Conservation (phyloP, 2,113 vertebrate species). For the Hepsetus odoe region DNA sequence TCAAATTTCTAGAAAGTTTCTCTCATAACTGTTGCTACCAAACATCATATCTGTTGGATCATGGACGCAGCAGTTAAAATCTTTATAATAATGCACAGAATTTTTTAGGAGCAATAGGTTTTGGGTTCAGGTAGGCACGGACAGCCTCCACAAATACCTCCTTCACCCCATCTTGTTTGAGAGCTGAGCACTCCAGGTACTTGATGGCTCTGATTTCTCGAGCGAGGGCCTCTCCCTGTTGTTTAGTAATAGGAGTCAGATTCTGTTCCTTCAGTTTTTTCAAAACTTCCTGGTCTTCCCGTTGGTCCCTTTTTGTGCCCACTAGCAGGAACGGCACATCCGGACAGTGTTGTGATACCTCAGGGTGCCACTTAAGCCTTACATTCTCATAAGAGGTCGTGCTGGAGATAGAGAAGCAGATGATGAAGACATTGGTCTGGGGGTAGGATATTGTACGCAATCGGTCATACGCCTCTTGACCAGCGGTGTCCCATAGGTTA, state of each 20-base stretch:
- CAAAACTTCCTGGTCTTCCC: conserved; percentile 77
- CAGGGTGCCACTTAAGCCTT: conserved; percentile 89
- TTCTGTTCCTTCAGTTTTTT: conserved; percentile 87
- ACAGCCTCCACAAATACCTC: conserved; percentile 84
- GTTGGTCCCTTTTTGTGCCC: conserved; percentile 88
- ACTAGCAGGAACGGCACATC: conserved; percentile 86
- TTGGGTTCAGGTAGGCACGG: conserved; percentile 80
- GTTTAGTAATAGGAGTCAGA: conserved; percentile 76
- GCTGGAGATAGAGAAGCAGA: conserved; percentile 89
- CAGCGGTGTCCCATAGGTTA: conserved; percentile 88
- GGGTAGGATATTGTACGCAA: conserved; percentile 88
- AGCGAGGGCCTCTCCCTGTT: conserved; percentile 81
- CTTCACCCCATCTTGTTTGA: conserved; percentile 87
- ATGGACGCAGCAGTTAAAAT: no score
- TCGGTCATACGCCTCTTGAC: conserved; percentile 88
- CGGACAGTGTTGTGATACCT: conserved; percentile 89
- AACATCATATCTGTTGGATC: no score
- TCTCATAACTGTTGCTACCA: no score
- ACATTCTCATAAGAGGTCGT: conserved; percentile 87
- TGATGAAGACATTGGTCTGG: conserved; percentile 89
- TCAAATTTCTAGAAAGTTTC: no score
- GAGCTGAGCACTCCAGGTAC: conserved; percentile 87
- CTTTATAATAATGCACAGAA: conserved; percentile 78
- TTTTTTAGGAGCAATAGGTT: conserved; percentile 71
- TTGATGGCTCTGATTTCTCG: conserved; percentile 83